A percentile compares a stretch with the other conserved stretches of the same genome.
Evolutionary conservation across 1,140 invertebrate genomes (phyloP).

Genomic region (Ladona fulva): DNA sequence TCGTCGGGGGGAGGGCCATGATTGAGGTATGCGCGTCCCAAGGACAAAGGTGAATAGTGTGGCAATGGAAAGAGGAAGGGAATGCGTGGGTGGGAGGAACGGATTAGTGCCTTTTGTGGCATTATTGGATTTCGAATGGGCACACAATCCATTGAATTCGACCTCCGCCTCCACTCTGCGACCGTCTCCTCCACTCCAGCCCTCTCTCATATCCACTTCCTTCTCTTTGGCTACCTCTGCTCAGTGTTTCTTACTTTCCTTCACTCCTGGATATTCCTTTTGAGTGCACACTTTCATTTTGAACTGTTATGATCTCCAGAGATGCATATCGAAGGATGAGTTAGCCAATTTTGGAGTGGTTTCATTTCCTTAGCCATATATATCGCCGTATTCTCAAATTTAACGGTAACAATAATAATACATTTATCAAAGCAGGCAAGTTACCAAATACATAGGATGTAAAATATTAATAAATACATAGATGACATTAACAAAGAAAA

Average conservation of each 20-base stretch:
- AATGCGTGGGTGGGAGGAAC: not conserved
- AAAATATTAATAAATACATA: too few species aligned
- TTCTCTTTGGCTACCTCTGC: not conserved
- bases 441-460: too few species aligned
- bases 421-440: too few species aligned
- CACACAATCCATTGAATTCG: conserved; percentile 2
- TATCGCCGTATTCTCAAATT: too few species aligned
- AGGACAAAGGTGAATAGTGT: not conserved
- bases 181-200: not conserved
- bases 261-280: not conserved
- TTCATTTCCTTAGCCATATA: too few species aligned
- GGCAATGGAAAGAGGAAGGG: not conserved
- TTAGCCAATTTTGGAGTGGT: too few species aligned
- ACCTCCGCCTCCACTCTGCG: not conserved
- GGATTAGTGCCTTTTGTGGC: conserved; percentile 3
- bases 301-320: too few species aligned
- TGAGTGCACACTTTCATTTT: too few species aligned
- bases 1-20: not conserved
- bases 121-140: conserved; percentile 3
- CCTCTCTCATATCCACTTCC: not conserved
- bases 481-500: too few species aligned
- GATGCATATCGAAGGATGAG: too few species aligned
- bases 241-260: not conserved
- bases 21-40: not conserved
- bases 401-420: too few species aligned